phyloP scores from a whole-genome alignment of 1,140 invertebrate genomes.

The Polyergus mexicanus region DNA sequence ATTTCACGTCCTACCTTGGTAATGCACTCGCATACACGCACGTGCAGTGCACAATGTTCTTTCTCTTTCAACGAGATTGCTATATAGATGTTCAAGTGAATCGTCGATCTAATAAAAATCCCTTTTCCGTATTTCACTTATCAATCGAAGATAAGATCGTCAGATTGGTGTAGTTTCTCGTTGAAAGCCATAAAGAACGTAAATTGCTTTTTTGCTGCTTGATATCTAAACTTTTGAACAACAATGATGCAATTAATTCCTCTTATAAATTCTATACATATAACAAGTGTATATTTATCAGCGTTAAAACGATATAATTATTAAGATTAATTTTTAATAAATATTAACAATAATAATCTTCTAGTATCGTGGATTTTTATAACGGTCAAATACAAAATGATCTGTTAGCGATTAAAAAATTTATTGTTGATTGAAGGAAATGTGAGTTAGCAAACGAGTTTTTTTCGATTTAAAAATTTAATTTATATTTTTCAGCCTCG shows the following conservation, averaged over 20 bases:
- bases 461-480: neutral
- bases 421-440: neutral
- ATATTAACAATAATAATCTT: neutral
- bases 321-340: constrained; percentile 5
- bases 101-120: constrained; percentile 37
- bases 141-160: constrained; percentile 26
- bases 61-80: constrained; percentile 56
- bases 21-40: constrained; percentile 37
- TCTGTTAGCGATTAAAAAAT: neutral
- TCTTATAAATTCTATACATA: neutral
- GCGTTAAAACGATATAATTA: neutral
- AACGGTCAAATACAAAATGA: neutral
- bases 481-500: neutral
- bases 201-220: neutral
- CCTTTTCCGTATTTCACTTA: constrained; percentile 32
- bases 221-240: neutral
- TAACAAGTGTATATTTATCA: neutral
- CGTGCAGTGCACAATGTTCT: constrained; percentile 3
- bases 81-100: constrained; percentile 12
- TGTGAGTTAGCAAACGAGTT: neutral
- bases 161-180: neutral
- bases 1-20: constrained; percentile 38
- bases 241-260: constrained; percentile 6
- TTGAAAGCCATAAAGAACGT: neutral
- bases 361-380: neutral